Conservation (phyloP, 2,888 invertebrate species). For the Acleris sparsana region DNA sequence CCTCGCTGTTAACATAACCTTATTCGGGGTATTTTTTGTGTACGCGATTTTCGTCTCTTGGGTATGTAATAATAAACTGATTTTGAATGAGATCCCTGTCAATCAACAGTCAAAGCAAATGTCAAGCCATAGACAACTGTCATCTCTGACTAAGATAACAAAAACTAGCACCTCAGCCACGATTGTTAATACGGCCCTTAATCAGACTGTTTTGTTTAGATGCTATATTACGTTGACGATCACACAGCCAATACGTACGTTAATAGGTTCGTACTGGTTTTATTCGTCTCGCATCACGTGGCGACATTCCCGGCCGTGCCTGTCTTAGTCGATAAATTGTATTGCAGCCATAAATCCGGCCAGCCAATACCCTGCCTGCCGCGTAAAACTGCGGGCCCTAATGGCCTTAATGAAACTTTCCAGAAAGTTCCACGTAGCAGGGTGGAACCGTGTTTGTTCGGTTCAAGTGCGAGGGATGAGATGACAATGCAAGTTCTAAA, state of each 20-base stretch:
- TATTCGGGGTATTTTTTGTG: too few species aligned
- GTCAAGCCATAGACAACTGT: too few species aligned
- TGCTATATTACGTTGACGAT: slow-evolving; percentile 5
- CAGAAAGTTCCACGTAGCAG: slow-evolving; percentile 31
- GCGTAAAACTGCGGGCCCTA: slow-evolving; percentile 50
- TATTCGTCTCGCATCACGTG: slow-evolving; percentile 48
- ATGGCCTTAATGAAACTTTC: slow-evolving; percentile 57
- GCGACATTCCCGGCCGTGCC: slow-evolving; percentile 50
- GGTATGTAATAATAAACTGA: too few species aligned
- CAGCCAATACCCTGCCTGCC: slow-evolving; percentile 51
- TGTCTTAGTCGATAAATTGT: slow-evolving; percentile 51
- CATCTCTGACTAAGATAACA: too few species aligned
- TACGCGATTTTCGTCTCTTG: too few species aligned
- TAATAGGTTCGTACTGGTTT: slow-evolving; percentile 18
- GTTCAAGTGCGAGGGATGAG: slow-evolving; percentile 26
- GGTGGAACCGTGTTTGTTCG: slow-evolving; percentile 9
- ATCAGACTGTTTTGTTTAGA: neutral
- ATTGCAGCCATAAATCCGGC: slow-evolving; percentile 63
- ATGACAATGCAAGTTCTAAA: neutral
- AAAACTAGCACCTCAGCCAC: too few species aligned
- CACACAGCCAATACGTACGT: neutral
- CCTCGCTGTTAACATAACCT: too few species aligned
- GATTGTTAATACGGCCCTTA: too few species aligned
- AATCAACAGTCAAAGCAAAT: too few species aligned
- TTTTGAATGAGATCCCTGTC: too few species aligned